Evolutionary conservation across 2,888 invertebrate species (phyloP), one percentile per base, ranked within the genome.

Genomic region (Meliscaeva auricollis): DNA sequence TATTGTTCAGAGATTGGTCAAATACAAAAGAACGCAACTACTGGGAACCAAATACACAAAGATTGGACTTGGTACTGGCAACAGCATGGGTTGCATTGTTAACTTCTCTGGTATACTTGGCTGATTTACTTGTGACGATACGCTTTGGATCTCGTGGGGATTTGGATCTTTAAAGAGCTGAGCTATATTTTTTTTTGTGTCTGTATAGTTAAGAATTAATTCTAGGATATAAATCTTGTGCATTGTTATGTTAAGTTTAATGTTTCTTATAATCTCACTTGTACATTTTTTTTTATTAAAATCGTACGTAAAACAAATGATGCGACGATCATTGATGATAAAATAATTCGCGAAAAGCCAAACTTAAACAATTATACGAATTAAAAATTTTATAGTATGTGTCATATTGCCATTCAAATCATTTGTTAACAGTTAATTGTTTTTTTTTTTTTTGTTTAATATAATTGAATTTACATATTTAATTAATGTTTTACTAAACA

Each of bases 41-140:
- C 69, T 92, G 92, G 92, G 92, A 92, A 87, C 92, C 92, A 69
- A 92, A 92, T 87, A 92, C 91, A 89, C 91, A 91, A 78, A 90
- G 92, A 50, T 88, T 92, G 88, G 92, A 92, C 79, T 87, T 92
- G 54, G 89, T 92, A 2, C 89, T 92, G 88, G 91, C 89, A 2
- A 84, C 91, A 3, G 92, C 92, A 2, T 90, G 91, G 2, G 89
- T 91, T 11, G 89, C 92, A 0, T 68, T 92, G 72, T 89, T 92
- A 4, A 89, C 89, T 11, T 88, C 90, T 6, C 73, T 92, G 64
- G 72, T 92, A 46, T 92, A 89, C 75, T 82, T 92, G 60, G 80
- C 91, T 50, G 92, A 92, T 85, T 88, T 91, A 4, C 87, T 92
- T 20, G 88, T 91, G 46, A 91, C 91, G 79, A 88, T 92, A 77